Evolutionary conservation across 2,797 vertebrate genomes (phyloP), one percentile per base, ranked within the genome.

Genomic region (Merluccius polli): DNA sequence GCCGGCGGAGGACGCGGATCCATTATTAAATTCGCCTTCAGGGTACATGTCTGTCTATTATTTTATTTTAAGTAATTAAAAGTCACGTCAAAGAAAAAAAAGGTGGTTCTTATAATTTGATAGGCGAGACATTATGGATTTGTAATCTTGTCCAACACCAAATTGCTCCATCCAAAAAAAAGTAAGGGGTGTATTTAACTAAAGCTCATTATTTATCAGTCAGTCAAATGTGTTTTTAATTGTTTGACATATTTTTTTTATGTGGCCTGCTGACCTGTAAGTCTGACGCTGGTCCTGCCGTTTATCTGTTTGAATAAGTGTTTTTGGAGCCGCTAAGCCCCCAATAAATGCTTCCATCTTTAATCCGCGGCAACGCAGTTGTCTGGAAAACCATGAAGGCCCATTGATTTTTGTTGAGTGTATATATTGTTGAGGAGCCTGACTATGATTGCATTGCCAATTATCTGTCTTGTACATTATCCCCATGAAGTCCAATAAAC

Each of bases 391-490:
- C 70, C 35, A 73, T 76, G 73, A 80, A 82, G 82, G 73, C 16
- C 33, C 72, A 79, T 33, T 77, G 48, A 72, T 81, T 80, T 77
- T 88, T 79, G 33, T 79, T 87, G 82, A 81, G 71, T 77, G 48
- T 84, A 29, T 82, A 78, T 86, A 71, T 77, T 84, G 84, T 88
- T 89, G 70, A 83, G 74, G 82, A 78, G 82, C 84, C 78, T 89
- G 85, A 71, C 81, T 88, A 85, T 90, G 80, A 89, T 84, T 84
- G 82, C 88, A 89, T 84, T 83, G 86, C 90, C 89, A 83, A 91
- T 89, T 88, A 85, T 89, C 81, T 89, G 86, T 91, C 79, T 65
- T 89, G 87, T 92, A 81, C 85, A 79, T 84, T 84, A 75, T 87
- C 77, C 73, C 80, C 80, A 84, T 87, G 24, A 79, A 52, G 59